A percentile compares a stretch with the other conserved stretches of the same genome.
phyloP scores from a whole-genome alignment of 1,140 invertebrate genomes.

The Paraescarpia echinospica region DNA sequence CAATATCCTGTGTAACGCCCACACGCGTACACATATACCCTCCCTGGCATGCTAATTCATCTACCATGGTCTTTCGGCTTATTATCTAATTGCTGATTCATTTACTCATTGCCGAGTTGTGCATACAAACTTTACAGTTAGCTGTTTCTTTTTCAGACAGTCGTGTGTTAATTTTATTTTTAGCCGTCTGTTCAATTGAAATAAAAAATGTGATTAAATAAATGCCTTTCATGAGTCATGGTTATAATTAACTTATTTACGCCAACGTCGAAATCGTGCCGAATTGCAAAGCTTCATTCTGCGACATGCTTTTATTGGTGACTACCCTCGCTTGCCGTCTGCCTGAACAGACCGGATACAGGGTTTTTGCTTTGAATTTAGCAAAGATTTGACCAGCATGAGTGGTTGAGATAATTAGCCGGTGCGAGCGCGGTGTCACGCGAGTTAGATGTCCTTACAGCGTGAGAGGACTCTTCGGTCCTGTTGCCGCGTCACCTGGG shows the following conservation, averaged over 20 bases:
- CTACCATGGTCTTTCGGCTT: background rate
- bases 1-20: background rate
- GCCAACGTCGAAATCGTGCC: background rate
- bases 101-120: background rate
- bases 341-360: background rate
- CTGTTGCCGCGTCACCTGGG: background rate
- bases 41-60: background rate
- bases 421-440: background rate
- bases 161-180: background rate
- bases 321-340: background rate
- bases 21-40: background rate
- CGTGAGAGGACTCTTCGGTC: background rate
- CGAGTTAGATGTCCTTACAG: background rate
- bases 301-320: background rate
- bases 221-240: background rate
- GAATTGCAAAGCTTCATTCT: background rate
- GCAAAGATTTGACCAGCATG: background rate
- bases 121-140: background rate
- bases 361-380: background rate
- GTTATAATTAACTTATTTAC: background rate
- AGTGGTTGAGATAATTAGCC: background rate
- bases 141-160: background rate
- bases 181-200: background rate
- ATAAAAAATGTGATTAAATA: background rate
- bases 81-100: background rate